Evolutionary conservation across 2,113 vertebrate genomes (phyloP).

Genomic region (Pycnonotus jocosus): DNA sequence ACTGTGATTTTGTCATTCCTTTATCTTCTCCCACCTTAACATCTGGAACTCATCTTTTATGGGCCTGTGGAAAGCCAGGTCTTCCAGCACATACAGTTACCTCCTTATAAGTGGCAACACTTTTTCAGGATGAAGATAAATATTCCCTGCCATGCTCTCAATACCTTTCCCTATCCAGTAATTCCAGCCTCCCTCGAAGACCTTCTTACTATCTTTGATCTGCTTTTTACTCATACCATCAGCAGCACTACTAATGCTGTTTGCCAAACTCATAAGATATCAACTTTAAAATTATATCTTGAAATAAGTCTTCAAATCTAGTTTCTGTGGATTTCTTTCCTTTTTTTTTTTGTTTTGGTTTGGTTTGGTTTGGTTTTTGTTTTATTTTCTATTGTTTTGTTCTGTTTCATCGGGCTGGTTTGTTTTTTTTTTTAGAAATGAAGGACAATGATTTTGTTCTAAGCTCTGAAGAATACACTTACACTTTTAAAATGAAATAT

Average conservation of each 20-base stretch:
- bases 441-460: background rate
- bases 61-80: background rate
- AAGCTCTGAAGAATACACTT: background rate
- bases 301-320: background rate
- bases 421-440: background rate
- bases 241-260: background rate
- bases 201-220: background rate
- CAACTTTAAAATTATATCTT: background rate
- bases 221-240: background rate
- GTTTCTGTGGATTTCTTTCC: background rate
- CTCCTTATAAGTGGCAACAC: background rate
- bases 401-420: background rate
- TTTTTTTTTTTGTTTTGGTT: background rate
- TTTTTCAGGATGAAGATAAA: background rate
- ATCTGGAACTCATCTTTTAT: background rate
- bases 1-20: background rate
- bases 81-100: background rate
- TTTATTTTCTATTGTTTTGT: background rate
- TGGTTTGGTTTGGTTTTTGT: no score
- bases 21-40: background rate
- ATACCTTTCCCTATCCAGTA: background rate
- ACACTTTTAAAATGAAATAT: background rate
- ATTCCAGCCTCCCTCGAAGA: background rate
- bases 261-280: background rate
- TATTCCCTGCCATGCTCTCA: background rate